Evolutionary conservation across 2,888 invertebrate genomes (phyloP).

Genomic region (Hemistola chrysoprasaria): DNA sequence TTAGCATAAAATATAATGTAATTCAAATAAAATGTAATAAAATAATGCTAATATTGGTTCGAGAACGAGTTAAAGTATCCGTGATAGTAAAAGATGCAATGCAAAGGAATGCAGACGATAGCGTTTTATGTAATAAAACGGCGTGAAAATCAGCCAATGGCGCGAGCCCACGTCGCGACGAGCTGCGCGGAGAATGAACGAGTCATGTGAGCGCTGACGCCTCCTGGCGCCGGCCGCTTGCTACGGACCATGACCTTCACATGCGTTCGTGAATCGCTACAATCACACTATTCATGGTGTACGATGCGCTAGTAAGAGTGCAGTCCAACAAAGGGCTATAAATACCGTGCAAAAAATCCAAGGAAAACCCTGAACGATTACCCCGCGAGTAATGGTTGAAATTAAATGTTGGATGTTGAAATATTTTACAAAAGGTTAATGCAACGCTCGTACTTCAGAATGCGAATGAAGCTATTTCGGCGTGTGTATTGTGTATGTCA

Average conservation of each 20-base stretch:
- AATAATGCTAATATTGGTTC: too few species aligned
- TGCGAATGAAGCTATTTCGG: constrained; percentile 27
- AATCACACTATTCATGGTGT: constrained; percentile 44
- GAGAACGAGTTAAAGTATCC: neutral
- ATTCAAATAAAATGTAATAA: too few species aligned
- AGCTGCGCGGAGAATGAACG: constrained; percentile 38
- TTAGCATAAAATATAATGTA: too few species aligned
- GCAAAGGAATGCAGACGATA: constrained; percentile 25
- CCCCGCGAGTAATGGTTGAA: constrained; percentile 34
- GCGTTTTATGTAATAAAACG: constrained; percentile 39
- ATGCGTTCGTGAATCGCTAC: constrained; percentile 46
- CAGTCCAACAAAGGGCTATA: constrained; percentile 38
- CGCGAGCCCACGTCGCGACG: constrained; percentile 48
- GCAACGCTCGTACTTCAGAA: constrained; percentile 28
- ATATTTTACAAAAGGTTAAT: constrained; percentile 29
- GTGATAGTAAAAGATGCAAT: constrained; percentile 7
- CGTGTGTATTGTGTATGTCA: constrained; percentile 18
- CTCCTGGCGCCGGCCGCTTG: constrained; percentile 45
- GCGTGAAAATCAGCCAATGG: constrained; percentile 55
- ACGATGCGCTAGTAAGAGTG: constrained; percentile 34
- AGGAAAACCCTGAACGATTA: constrained; percentile 31
- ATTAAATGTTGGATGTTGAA: constrained; percentile 42
- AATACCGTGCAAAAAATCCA: constrained; percentile 34
- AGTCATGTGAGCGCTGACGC: constrained; percentile 62
- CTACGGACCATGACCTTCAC: constrained; percentile 68